Conservation (phyloP, 2,797 vertebrate genomes). For the Poecile montanus region DNA sequence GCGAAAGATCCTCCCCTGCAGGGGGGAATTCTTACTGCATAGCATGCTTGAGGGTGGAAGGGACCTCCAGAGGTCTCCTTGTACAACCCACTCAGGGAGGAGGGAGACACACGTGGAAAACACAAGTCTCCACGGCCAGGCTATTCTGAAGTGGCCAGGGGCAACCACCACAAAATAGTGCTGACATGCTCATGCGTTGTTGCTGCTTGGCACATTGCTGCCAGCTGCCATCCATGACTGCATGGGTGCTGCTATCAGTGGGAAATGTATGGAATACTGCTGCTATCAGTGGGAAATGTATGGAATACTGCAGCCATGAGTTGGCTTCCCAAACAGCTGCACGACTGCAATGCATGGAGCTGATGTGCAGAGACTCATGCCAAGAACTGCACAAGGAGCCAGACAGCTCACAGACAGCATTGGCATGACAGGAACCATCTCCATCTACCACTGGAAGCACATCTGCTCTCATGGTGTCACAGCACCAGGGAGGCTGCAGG, state of each 20-base stretch:
- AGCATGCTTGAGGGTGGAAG: not conserved
- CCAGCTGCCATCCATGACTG: not conserved
- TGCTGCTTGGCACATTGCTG: not conserved
- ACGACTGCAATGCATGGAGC: not conserved
- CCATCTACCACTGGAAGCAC: not conserved
- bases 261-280: not conserved
- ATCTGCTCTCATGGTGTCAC: not conserved
- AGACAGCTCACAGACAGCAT: not conserved
- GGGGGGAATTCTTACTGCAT: not conserved
- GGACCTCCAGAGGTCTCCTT: not conserved
- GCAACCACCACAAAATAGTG: not conserved
- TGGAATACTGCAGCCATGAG: not conserved
- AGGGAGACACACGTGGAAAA: not conserved
- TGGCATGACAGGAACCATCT: not conserved
- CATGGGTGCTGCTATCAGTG: not conserved
- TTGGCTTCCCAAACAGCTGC: not conserved
- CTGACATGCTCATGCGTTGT: not conserved
- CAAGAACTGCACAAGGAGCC: not conserved
- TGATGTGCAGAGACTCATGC: accelerated
- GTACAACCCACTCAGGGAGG: not conserved
- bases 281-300: not conserved
- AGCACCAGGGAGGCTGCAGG: not conserved
- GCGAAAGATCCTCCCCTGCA: accelerated
- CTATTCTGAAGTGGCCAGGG: not conserved
- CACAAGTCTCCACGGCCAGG: not conserved